Evolutionary conservation across 1,140 invertebrate species (phyloP), one percentile per base, ranked within the genome.

Genomic region (Trachelipus rathkii): DNA sequence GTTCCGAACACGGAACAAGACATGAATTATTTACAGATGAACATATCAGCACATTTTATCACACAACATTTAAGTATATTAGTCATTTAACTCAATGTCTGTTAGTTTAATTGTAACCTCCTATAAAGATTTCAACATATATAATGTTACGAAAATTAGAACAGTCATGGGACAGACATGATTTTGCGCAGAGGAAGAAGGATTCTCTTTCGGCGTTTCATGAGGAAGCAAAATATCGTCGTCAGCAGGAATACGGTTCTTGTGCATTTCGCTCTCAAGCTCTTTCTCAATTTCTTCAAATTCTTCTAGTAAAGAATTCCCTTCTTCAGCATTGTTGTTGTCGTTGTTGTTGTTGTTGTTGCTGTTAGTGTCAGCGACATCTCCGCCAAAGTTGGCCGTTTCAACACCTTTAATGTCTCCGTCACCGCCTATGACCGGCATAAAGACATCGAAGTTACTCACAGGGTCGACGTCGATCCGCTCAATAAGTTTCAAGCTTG

Each of bases 331-430:
- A 13, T 60, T 19, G 3, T 60, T 19, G 11, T 9, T 10, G 15
- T 9, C 9, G 46, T 9, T 9, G 9, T 50, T 15, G 15, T n/a
- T n/a, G n/a, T n/a, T n/a, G 46, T 50, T 15, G 9, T 50, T 15
- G 9, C 15, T 15, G 9, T 9, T 10, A 50, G 50, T 3, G 8
- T 13, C 11, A 15, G 2, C 50, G 19, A 8, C 50, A 60, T 13
- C 50, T 4, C 50, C 50, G 11, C 50, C 50, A 19, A 60, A 60
- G 50, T 60, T 60, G 8, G 50, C 50, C 50, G 50, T 60, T 60
- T 60, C 50, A 13, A 60, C 50, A 13, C 50, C 50, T 60, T 60
- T 60, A 60, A 60, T 15, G 50, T 60, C 50, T 60, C 50, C 50
- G 11, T 60, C 50, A 19, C 50, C 50, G 11, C 50, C 50, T 13